phyloP scores from a whole-genome alignment of 2,797 vertebrate species.

The Neopelma chrysocephalum region DNA sequence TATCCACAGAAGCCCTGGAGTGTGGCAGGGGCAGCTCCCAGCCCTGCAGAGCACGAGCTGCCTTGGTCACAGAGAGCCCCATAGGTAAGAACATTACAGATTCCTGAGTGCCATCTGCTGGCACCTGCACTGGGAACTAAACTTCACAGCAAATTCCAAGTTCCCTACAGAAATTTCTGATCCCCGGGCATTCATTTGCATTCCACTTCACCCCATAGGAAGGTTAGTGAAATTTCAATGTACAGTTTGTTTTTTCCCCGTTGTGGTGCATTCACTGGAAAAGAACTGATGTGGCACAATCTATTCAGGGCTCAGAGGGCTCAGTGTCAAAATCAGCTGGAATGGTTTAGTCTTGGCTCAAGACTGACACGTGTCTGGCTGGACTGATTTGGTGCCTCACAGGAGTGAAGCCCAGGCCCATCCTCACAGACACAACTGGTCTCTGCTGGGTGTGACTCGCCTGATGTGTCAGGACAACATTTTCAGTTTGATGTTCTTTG shows the following conservation, averaged over 20 bases:
- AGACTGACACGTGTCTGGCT: neutral
- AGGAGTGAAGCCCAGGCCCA: fast-evolving
- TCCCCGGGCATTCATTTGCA: neutral
- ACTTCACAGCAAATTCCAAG: neutral
- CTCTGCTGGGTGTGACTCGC: neutral
- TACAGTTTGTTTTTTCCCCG: fast-evolving
- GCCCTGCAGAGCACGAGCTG: neutral
- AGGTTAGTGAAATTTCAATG: neutral
- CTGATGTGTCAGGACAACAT: neutral
- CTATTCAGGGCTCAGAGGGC: neutral
- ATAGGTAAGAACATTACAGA: neutral
- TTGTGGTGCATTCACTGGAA: neutral
- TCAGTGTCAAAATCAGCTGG: neutral
- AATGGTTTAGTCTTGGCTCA: neutral
- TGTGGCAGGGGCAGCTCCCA: neutral
- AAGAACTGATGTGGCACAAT: neutral
- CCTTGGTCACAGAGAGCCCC: neutral
- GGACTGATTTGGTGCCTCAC: neutral
- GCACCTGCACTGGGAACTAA: neutral
- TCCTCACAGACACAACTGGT: neutral
- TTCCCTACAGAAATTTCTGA: neutral
- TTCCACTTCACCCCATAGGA: neutral
- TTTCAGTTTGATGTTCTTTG: too few relatives aligned
- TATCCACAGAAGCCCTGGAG: neutral
- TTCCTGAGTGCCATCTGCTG: slow-evolving; percentile 64